Base-by-base conservation (phyloP, 2,888 invertebrate species). In the Ametastegia equiseti region DNA sequence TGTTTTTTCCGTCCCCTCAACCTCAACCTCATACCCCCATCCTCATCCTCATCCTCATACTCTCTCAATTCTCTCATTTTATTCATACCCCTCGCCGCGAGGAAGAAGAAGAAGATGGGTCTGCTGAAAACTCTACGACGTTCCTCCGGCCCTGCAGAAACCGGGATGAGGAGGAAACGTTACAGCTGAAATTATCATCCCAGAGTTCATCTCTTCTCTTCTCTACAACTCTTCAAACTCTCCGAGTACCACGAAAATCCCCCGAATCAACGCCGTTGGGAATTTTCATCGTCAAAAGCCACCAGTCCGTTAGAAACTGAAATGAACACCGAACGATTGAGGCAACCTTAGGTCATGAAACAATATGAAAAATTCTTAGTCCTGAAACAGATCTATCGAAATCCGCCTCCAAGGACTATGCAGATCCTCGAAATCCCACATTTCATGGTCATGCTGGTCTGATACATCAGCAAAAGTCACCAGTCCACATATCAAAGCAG, bases 51-150 rank as follows among this genome's bases (percentile, higher is more conserved):
- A 4, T 11, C 36, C 65, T 36, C 33, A n/a, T 36, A 13, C 13
- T n/a, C 19, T n/a, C n/a, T 36, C 36, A n/a, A n/a, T 65, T 65
- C 39, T 39, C 36, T 19, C 13, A 67, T 67, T 67, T 67, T 39
- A 67, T 67, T 39, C 65, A 39, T 67, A 67, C 65, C 4, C 9
- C 19, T n/a, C 36, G 39, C n/a, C 63, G 30, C 30, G n/a, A 33
- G 33, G 63, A n/a, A 63, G 63, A 63, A 33, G 33, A n/a, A 63
- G 27, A 63, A 39, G n/a, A n/a, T n/a, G n/a, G n/a, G n/a, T n/a
- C 36, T 30, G 65, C n/a, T 19, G 65, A 39, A 36, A 67, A 39
- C 27, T 15, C 11, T 67, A 39, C 39, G n/a, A 67, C 65, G 36
- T 7, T 67, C 65, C 19, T 67, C 36, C 36, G 39, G n/a, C 23